A percentile compares a stretch with the other conserved stretches of the same genome.
Evolutionary conservation across 30 jellyfish, hydroid and myxozoan genomes (phyloP).

Genomic region (Hydractinia echinata): DNA sequence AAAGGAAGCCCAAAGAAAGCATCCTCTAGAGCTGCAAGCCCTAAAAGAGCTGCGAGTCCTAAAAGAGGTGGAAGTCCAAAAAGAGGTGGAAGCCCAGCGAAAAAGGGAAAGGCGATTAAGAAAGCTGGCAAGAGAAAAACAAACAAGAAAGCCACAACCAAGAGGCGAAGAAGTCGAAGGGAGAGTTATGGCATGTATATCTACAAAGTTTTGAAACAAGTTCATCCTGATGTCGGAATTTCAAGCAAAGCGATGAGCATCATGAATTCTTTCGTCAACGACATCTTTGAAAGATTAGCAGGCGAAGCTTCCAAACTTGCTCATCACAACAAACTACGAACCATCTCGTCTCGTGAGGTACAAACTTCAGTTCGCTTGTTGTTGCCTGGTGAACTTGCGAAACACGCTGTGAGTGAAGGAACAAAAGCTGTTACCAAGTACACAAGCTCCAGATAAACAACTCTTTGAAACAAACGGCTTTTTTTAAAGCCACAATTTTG

Average conservation of each 20-base stretch:
- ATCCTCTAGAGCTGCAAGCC: constrained; percentile 17
- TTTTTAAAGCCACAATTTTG: constrained; percentile 10
- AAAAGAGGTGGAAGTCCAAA: neutral
- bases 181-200: constrained; percentile 84
- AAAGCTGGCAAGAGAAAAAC: neutral
- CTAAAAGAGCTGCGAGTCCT: constrained; percentile 14
- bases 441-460: constrained; percentile 65
- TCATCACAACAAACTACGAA: constrained; percentile 68
- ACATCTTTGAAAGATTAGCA: constrained; percentile 94
- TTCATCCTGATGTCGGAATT: constrained; percentile 93
- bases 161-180: constrained; percentile 51
- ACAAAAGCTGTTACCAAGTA: constrained; percentile 97
- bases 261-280: constrained; percentile 93
- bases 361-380: constrained; percentile 89
- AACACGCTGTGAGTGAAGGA: constrained; percentile 96
- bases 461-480: neutral
- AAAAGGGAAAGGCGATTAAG: neutral
- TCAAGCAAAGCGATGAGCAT: constrained; percentile 97
- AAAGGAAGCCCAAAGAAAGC: constrained; percentile 30
- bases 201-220: constrained; percentile 93
- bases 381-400: constrained; percentile 94
- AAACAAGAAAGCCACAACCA: constrained; percentile 2
- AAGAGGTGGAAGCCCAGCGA: constrained; percentile 15
- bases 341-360: constrained; percentile 82
- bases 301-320: constrained; percentile 95